Evolutionary conservation across 2,888 invertebrate species (phyloP).

Genomic region (Lymantria dispar): DNA sequence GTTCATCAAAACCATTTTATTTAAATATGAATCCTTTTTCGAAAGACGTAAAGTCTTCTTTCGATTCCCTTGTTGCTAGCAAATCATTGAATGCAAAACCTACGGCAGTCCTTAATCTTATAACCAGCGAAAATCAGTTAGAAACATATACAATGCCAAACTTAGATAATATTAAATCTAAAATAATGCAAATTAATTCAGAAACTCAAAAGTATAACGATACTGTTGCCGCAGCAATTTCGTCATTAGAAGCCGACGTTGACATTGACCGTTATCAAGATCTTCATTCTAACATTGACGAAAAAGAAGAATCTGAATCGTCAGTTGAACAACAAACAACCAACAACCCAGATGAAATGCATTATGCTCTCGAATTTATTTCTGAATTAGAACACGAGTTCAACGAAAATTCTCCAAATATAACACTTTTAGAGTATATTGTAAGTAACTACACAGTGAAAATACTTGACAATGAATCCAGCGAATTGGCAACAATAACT

Average conservation of each 20-base stretch:
- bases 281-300: background rate
- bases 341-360: conserved; percentile 6
- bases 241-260: background rate
- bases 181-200: background rate
- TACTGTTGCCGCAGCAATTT: conserved; percentile 1
- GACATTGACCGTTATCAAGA: background rate
- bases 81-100: conserved; percentile 11
- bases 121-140: conserved; percentile 3
- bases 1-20: conserved; percentile 53
- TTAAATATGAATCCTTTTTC: conserved; percentile 48
- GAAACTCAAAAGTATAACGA: conserved; percentile 7
- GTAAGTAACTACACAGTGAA: conserved; percentile 1
- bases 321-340: background rate
- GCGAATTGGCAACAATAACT: conserved; percentile 11
- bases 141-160: conserved; percentile 1
- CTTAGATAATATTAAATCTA: background rate
- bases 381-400: conserved; percentile 9
- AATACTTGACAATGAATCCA: conserved; percentile 5
- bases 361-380: conserved; percentile 8
- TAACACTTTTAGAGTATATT: conserved; percentile 10
- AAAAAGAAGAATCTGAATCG: background rate
- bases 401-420: background rate
- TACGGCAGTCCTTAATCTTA: conserved; percentile 7
- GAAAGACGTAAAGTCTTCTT: conserved; percentile 47
- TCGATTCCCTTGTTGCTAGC: conserved; percentile 24